Conservation (phyloP, 2,888 invertebrate species). For the Perizoma affinitatum region DNA sequence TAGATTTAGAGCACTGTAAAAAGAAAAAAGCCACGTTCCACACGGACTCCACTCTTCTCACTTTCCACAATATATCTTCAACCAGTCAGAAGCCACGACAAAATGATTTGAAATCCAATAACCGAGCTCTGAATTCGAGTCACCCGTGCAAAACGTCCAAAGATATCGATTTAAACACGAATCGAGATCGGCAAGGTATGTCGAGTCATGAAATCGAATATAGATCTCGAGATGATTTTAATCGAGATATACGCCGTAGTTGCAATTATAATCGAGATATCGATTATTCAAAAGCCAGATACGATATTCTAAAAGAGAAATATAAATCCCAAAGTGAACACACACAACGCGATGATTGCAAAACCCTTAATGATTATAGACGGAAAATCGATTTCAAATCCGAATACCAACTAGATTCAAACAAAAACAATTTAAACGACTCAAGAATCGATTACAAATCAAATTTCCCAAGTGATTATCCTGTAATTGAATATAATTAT, state of each 20-base stretch:
- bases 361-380: conserved; percentile 12
- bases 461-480: conserved; percentile 7
- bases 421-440: conserved; percentile 10
- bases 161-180: conserved; percentile 1
- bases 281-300: conserved; percentile 25
- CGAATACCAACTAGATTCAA: conserved; percentile 15
- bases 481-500: conserved; percentile 9
- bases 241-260: background rate
- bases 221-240: background rate
- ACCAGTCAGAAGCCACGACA: conserved; percentile 30
- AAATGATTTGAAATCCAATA: conserved; percentile 30
- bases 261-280: conserved; percentile 23
- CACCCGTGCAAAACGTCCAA: background rate
- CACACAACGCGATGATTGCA: conserved; percentile 9
- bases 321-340: conserved; percentile 10
- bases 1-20: conserved; percentile 50
- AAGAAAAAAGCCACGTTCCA: conserved; percentile 61
- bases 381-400: conserved; percentile 21
- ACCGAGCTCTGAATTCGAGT: conserved; percentile 18
- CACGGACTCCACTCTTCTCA: conserved; percentile 56
- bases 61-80: conserved; percentile 51
- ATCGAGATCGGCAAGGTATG: conserved; percentile 3
- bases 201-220: conserved; percentile 13
- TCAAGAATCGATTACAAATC: conserved; percentile 23
- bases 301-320: conserved; percentile 15